phyloP scores from a whole-genome alignment of 2,113 vertebrate genomes.

The Osmerus mordax region DNA sequence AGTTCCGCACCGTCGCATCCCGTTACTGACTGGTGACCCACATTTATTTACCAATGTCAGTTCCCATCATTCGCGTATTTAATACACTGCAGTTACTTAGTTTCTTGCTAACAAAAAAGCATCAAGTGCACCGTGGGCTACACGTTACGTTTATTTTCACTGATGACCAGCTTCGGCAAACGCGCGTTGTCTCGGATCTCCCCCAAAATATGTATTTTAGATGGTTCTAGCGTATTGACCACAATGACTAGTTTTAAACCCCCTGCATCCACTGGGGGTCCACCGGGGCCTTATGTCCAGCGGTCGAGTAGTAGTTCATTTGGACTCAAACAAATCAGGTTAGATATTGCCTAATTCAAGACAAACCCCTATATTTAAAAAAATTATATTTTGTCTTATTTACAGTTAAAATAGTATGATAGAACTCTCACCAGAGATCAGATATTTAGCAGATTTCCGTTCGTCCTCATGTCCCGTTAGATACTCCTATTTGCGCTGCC shows the following conservation, averaged over 20 bases:
- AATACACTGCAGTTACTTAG: too few relatives aligned
- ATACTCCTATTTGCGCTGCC: constrained; percentile 64
- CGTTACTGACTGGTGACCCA: constrained; percentile 60
- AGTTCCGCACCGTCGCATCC: constrained; percentile 65
- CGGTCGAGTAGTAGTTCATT: constrained; percentile 41
- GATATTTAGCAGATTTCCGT: constrained; percentile 55
- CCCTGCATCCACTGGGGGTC: background rate
- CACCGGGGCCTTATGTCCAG: constrained; percentile 26
- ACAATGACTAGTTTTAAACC: constrained; percentile 51
- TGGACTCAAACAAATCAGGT: constrained; percentile 25
- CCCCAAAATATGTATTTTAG: too few relatives aligned
- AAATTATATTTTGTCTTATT: background rate
- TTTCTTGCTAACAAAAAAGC: too few relatives aligned
- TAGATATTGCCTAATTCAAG: background rate
- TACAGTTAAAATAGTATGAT: constrained; percentile 27
- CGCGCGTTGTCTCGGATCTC: too few relatives aligned
- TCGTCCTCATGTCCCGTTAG: constrained; percentile 70
- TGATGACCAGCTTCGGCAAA: too few relatives aligned
- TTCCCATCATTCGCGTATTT: background rate
- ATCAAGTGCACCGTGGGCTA: too few relatives aligned
- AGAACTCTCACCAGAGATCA: constrained; percentile 64
- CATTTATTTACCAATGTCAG: constrained; percentile 50
- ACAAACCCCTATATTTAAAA: background rate
- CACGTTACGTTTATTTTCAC: too few relatives aligned
- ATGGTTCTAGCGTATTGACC: too few relatives aligned